phyloP scores from a whole-genome alignment of 2,113 vertebrate genomes.

The Syngnathoides biaculeatus region DNA sequence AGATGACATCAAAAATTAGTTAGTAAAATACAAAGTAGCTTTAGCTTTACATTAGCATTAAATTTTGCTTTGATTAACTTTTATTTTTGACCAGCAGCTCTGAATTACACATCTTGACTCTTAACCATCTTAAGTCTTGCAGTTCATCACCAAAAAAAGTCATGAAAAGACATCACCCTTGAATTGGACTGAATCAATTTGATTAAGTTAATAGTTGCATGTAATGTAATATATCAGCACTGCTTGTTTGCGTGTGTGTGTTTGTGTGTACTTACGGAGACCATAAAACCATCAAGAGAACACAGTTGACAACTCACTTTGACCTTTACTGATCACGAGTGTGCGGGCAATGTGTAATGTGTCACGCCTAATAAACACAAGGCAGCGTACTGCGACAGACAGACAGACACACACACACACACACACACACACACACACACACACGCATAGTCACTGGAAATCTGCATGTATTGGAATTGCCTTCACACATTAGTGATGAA shows the following conservation, averaged over 20 bases:
- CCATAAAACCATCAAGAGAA: neutral
- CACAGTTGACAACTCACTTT: conserved; percentile 7
- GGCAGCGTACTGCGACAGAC: neutral
- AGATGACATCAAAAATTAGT: no score
- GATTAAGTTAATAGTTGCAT: no score
- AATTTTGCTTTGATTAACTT: no score
- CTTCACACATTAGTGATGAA: neutral
- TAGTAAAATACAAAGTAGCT: no score
- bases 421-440: neutral
- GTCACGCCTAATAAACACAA: neutral
- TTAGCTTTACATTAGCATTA: no score
- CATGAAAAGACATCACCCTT: no score
- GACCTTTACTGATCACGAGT: conserved; percentile 30
- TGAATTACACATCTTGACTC: no score
- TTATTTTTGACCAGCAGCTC: no score
- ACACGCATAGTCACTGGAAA: neutral
- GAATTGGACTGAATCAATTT: no score
- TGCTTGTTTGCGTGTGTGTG: neutral
- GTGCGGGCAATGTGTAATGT: neutral
- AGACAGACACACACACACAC: neutral
- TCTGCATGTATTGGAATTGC: neutral
- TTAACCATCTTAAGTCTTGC: no score
- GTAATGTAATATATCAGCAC: neutral
- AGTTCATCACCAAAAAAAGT: no score
- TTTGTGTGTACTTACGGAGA: neutral